A percentile compares a stretch with the other conserved stretches of the same genome.
Evolutionary conservation across 2,888 invertebrate genomes (phyloP).

Genomic region (Oligia strigilis): DNA sequence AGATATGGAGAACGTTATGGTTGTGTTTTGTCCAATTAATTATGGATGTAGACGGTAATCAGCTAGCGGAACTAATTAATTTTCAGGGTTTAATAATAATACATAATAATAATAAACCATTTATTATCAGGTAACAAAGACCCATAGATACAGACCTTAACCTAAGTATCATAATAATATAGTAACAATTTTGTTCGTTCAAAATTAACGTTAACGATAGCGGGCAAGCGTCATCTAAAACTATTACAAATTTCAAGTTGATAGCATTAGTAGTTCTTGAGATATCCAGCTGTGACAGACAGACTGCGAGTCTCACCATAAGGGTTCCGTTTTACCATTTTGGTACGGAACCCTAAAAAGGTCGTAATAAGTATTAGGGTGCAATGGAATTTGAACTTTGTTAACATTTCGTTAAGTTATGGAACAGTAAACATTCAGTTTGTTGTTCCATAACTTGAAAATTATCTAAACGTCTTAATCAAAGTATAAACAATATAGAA

Average conservation of each 20-base stretch:
- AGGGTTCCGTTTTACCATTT: too few relatives aligned
- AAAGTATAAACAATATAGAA: background rate
- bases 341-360: background rate
- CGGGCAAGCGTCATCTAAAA: too few relatives aligned
- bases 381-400: background rate
- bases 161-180: too few relatives aligned
- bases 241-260: too few relatives aligned
- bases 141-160: too few relatives aligned
- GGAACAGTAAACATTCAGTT: background rate
- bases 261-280: too few relatives aligned
- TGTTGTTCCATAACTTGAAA: background rate
- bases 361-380: background rate
- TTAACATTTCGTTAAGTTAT: background rate
- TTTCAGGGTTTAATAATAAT: background rate
- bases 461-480: background rate
- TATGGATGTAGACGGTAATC: background rate
- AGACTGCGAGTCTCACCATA: too few relatives aligned
- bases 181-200: too few relatives aligned
- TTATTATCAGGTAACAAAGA: too few relatives aligned
- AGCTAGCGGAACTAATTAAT: background rate
- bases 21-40: background rate
- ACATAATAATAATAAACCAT: too few relatives aligned
- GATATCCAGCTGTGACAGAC: too few relatives aligned
- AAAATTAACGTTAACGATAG: too few relatives aligned
- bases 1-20: background rate